These are phyloP conservation scores for Cynodonichthys magdalenae DNA, from an alignment of 2,797 vertebrate species.

Conservation along the genomic window DNA sequence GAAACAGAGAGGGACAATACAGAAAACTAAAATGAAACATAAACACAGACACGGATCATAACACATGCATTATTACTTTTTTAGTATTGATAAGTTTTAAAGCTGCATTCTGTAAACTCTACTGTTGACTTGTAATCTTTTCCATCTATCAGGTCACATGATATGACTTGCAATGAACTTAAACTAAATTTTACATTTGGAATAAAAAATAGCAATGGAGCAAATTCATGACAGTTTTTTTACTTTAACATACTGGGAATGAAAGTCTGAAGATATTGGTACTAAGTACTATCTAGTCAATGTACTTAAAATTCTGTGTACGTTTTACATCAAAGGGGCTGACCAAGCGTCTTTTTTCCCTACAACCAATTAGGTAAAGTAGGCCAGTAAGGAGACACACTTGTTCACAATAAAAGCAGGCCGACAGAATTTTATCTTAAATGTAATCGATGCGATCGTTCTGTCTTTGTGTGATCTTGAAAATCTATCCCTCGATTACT, in stretches of 20 bases:
- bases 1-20: too few relatives aligned
- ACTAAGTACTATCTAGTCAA: neutral
- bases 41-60: too few relatives aligned
- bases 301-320: neutral
- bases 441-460: conserved; percentile 6
- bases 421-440: conserved; percentile 8
- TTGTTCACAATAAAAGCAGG: conserved; percentile 16
- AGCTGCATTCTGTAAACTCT: neutral
- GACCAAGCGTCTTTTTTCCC: conserved; percentile 12
- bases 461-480: conserved; percentile 8
- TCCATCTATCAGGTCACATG: neutral
- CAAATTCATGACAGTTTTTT: too few relatives aligned
- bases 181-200: neutral
- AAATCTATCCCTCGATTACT: conserved; percentile 23
- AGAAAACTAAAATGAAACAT: too few relatives aligned
- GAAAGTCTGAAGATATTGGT: too few relatives aligned
- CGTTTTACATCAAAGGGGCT: neutral
- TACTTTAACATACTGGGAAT: too few relatives aligned
- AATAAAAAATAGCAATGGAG: neutral
- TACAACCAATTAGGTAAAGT: conserved; percentile 19
- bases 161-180: neutral
- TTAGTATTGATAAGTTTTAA: too few relatives aligned
- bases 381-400: neutral
- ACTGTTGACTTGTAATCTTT: neutral
- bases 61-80: too few relatives aligned